Conservation (phyloP, 2,797 vertebrate species). For the Scolopax bukidnonensis region DNA sequence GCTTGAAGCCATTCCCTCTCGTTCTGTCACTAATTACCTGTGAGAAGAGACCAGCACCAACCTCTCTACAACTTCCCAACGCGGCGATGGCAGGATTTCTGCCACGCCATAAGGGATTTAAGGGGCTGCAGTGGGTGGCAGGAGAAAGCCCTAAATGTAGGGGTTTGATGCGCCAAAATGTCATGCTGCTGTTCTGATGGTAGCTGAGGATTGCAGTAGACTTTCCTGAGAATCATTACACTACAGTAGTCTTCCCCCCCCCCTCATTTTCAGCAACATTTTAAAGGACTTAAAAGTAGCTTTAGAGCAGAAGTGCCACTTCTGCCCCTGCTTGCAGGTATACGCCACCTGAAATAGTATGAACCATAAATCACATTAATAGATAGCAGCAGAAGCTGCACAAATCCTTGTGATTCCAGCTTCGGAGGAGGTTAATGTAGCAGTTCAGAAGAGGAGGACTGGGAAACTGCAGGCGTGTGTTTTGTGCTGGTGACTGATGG, state of each 20-base stretch:
- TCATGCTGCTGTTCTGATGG: background rate
- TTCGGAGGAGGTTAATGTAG: slow-evolving; percentile 12
- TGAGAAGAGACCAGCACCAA: no score
- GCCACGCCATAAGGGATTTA: background rate
- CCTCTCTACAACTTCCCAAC: background rate
- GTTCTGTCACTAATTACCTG: no score
- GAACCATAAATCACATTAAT: background rate
- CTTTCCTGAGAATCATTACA: background rate
- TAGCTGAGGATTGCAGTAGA: background rate
- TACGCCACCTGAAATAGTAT: background rate
- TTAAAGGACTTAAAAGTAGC: slow-evolving; percentile 17
- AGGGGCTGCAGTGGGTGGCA: background rate
- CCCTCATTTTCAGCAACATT: background rate
- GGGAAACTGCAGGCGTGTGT: background rate
- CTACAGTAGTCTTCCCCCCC: background rate
- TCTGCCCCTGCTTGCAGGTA: background rate
- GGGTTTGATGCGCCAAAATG: background rate
- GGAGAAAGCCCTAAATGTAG: background rate
- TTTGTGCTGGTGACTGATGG: background rate
- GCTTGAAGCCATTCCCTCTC: no score
- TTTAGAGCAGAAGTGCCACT: background rate
- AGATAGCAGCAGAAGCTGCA: background rate
- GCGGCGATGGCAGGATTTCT: background rate
- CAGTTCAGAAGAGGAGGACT: background rate
- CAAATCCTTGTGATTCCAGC: slow-evolving; percentile 27